Evolutionary conservation across 1,140 invertebrate species (phyloP).

Genomic region (Papilio machaon): DNA sequence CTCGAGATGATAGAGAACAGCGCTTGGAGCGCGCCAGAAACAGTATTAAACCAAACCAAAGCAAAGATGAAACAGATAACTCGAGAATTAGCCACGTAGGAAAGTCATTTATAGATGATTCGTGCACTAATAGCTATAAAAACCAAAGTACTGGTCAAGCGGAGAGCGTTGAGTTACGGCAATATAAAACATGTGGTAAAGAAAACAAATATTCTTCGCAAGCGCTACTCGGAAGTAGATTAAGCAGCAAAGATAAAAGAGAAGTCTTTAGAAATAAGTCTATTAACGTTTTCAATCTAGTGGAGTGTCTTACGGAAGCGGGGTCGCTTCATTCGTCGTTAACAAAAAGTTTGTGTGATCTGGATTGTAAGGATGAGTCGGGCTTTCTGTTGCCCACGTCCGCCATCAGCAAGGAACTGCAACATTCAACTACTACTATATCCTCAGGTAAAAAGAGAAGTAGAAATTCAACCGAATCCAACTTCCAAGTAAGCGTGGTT

Average conservation of each 20-base stretch:
- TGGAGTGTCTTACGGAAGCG: conserved; percentile 73
- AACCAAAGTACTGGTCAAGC: conserved; percentile 49
- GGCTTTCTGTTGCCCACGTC: conserved; percentile 67
- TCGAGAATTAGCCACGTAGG: conserved; percentile 71
- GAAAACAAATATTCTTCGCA: conserved; percentile 69
- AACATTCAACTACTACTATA: conserved; percentile 75
- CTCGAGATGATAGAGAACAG: conserved; percentile 62
- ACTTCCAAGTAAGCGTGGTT: conserved; percentile 72
- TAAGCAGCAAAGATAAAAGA: conserved; percentile 71
- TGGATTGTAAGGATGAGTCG: conserved; percentile 72
- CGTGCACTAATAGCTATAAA: conserved; percentile 55
- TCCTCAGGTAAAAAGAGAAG: conserved; percentile 78
- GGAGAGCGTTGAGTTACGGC: conserved; percentile 57
- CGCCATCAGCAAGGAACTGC: conserved; percentile 64
- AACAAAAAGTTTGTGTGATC: conserved; percentile 75
- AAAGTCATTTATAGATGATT: conserved; percentile 63
- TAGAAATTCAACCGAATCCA: conserved; percentile 79
- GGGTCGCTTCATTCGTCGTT: conserved; percentile 76
- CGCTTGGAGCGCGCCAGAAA: conserved; percentile 65
- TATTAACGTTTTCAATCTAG: conserved; percentile 77
- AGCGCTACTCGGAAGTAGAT: conserved; percentile 54
- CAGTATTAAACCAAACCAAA: conserved; percentile 60
- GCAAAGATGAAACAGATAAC: conserved; percentile 58
- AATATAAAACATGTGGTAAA: conserved; percentile 63
- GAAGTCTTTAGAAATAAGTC: conserved; percentile 80